Evolutionary conservation across 2,888 invertebrate genomes (phyloP).

Genomic region (Carcina quercana): DNA sequence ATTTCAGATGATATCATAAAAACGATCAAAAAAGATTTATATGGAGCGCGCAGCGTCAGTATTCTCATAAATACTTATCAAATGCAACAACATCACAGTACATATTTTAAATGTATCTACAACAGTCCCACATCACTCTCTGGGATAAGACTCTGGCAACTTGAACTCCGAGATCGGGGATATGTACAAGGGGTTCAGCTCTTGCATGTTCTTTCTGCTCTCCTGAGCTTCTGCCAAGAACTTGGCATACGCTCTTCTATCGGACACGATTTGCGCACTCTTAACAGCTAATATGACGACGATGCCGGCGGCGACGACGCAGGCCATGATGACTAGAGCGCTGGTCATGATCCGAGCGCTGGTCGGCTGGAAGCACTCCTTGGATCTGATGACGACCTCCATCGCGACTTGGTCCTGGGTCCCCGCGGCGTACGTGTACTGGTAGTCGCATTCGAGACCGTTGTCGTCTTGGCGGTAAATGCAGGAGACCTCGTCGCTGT

Average conservation of each 20-base stretch:
- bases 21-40: no score
- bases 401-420: slow-evolving; percentile 37
- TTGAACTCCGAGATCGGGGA: slow-evolving; percentile 73
- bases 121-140: no score
- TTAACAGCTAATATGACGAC: slow-evolving; percentile 52
- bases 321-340: slow-evolving; percentile 49
- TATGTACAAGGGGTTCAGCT: slow-evolving; percentile 77
- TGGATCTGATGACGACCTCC: slow-evolving; percentile 48
- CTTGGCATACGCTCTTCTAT: slow-evolving; percentile 69
- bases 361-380: slow-evolving; percentile 46
- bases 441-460: slow-evolving; percentile 50
- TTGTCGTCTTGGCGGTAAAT: slow-evolving; percentile 42
- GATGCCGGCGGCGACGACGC: slow-evolving; percentile 62
- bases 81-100: no score
- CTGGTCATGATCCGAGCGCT: slow-evolving; percentile 49
- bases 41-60: no score
- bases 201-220: slow-evolving; percentile 49
- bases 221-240: slow-evolving; percentile 61
- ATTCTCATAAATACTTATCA: no score
- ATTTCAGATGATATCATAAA: no score
- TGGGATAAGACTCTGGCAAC: slow-evolving; percentile 67
- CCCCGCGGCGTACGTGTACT: slow-evolving; percentile 49
- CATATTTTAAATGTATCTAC: no score
- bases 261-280: slow-evolving; percentile 56
- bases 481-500: slow-evolving; percentile 38